Evolutionary conservation across 2,113 vertebrate species (phyloP).

Genomic region (Balaenoptera acutorostrata): DNA sequence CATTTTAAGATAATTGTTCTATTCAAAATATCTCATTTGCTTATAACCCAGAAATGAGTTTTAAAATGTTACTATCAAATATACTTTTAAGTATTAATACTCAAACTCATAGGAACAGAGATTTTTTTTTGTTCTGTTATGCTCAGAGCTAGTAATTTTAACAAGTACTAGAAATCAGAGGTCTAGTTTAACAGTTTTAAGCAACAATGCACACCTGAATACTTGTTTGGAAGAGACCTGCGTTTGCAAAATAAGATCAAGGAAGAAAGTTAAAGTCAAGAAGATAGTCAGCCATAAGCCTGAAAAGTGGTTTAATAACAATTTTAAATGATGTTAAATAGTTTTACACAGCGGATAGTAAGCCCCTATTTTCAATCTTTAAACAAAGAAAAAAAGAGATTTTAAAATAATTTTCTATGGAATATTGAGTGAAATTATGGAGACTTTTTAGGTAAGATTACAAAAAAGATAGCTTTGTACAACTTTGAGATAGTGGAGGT

Average conservation of each 20-base stretch:
- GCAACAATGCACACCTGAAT: not conserved
- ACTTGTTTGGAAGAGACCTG: not conserved
- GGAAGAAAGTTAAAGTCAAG: not conserved
- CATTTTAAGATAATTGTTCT: not conserved
- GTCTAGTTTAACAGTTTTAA: not conserved
- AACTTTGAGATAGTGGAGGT: not conserved
- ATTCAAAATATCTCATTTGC: not conserved
- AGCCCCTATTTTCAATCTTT: not conserved
- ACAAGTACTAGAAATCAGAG: not conserved
- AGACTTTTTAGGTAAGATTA: not conserved
- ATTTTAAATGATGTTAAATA: not conserved
- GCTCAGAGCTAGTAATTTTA: not conserved
- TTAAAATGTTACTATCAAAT: not conserved
- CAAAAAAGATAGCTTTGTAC: not conserved
- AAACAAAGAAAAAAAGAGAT: not conserved
- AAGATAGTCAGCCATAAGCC: not conserved
- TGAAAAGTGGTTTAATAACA: not conserved
- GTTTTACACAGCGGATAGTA: not conserved
- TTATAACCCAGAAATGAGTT: not conserved
- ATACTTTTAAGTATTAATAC: not conserved
- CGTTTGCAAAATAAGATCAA: not conserved
- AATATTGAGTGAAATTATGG: not conserved
- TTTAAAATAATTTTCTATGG: not conserved
- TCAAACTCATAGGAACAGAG: not conserved
- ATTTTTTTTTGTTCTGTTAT: not conserved